Evolutionary conservation across 2,113 vertebrate species (phyloP).

Genomic region (Okapia johnstoni): DNA sequence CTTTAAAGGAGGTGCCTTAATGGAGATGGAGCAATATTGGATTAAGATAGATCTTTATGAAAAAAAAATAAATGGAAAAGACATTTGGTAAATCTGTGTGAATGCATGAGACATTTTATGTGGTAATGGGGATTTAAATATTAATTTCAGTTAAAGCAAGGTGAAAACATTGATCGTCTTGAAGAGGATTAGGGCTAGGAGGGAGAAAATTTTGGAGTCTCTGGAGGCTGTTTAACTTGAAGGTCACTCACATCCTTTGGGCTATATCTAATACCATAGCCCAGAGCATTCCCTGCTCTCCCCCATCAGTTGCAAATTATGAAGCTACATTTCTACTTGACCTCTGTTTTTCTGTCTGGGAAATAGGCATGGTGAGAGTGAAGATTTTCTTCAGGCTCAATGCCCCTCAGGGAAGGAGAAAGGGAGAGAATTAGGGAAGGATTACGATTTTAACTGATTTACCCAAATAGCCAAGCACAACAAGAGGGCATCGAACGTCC

Average conservation of each 20-base stretch:
- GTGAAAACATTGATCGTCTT: slow-evolving; percentile 41
- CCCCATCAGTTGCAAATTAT: too few species aligned
- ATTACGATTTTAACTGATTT: background rate
- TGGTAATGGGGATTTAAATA: slow-evolving; percentile 20
- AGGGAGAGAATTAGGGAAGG: background rate
- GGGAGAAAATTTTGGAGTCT: background rate
- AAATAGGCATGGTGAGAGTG: background rate
- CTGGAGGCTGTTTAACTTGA: background rate
- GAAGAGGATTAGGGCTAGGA: background rate
- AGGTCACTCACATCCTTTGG: background rate
- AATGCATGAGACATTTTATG: background rate
- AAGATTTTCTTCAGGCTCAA: background rate
- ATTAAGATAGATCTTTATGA: slow-evolving; percentile 51
- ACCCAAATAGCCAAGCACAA: background rate
- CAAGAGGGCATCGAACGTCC: background rate
- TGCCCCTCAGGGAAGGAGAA: background rate
- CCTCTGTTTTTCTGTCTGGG: background rate
- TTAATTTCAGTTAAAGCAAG: slow-evolving; percentile 6
- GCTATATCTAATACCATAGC: background rate
- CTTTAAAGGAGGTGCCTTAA: slow-evolving; percentile 16
- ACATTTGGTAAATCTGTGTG: background rate
- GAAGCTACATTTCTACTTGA: background rate
- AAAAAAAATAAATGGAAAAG: slow-evolving; percentile 36
- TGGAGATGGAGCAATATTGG: slow-evolving; percentile 40
- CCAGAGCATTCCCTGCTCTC: background rate